Base-by-base conservation (phyloP, 2,888 invertebrate species). In the Dasysyrphus albostriatus region DNA sequence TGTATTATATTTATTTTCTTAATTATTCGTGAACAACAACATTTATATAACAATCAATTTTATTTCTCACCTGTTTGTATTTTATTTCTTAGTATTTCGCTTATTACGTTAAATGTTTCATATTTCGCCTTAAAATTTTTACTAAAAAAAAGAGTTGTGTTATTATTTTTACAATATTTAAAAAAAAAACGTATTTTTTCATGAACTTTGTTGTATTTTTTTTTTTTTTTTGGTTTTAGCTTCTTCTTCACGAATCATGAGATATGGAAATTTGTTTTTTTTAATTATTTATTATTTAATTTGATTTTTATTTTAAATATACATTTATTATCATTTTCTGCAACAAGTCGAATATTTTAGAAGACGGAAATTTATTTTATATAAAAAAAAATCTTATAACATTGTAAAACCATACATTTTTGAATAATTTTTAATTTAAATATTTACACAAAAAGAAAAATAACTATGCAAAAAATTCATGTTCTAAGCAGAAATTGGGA, bases 11-110 rank as follows among this genome's bases (percentile, higher is more conserved):
- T 24, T 24, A 24, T 69, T 29, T 24, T 49, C 67, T 67, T 16
- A 65, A 59, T 76, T 61, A 16, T 82, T 69, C 34, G 76, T 73
- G 69, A 85, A 82, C 81, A 77, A 80, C 76, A 73, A 82, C 49
- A 51, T 63, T 65, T 75, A 44, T 74, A 44, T 75, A 70, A 63
- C 56, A 78, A 80, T 80, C 39, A 69, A 54, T 73, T 34, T 67
- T 84, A 61, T 39, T 29, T 73, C 47, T 56, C 54, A 39, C 54
- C 69, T 69, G 69, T 29, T 19, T 74, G 16, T 67, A 24, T 42
- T 77, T 16, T 16, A n/a, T 32, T 19, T 39, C 6, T 19, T 67
- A 49, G 51, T 69, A 69, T 54, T 39, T 54, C 49, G 65, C 34
- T 51, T 69, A 39, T 39, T 69, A 39, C 16, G 24, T 51, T 51